These are phyloP conservation scores for Sepiola atlantica DNA, from an alignment of 2,888 invertebrate genomes.

Conservation along the genomic window DNA sequence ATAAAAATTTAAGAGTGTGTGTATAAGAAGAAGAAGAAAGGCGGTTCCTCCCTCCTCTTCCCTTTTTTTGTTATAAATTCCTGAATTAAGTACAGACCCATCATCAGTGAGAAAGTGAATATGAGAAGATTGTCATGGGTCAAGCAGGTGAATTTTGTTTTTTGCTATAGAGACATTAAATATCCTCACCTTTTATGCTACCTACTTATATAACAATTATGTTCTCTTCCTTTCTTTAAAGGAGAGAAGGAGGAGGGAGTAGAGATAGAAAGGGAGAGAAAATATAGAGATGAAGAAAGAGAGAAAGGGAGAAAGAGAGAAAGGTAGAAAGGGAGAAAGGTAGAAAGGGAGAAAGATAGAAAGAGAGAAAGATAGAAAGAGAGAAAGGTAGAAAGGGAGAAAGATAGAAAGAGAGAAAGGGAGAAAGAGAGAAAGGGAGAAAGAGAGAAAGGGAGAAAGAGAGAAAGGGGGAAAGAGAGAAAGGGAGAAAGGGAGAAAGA, in stretches of 20 bases:
- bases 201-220: neutral
- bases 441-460: too few species aligned
- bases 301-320: too few species aligned
- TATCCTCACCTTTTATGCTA: neutral
- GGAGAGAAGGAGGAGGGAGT: neutral
- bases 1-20: neutral
- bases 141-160: neutral
- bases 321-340: neutral
- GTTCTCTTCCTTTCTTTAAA: neutral
- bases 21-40: neutral
- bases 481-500: too few species aligned
- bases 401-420: too few species aligned
- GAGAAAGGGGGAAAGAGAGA: too few species aligned
- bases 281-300: too few species aligned
- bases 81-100: slow-evolving; percentile 32
- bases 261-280: neutral
- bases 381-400: too few species aligned
- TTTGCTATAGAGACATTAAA: neutral
- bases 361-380: too few species aligned
- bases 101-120: too few species aligned
- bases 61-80: neutral
- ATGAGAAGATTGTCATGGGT: neutral
- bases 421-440: too few species aligned
- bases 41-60: too few species aligned
- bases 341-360: neutral